These are phyloP conservation scores for Dicycla oo DNA, from an alignment of 2,888 invertebrate species.

Conservation along the genomic window DNA sequence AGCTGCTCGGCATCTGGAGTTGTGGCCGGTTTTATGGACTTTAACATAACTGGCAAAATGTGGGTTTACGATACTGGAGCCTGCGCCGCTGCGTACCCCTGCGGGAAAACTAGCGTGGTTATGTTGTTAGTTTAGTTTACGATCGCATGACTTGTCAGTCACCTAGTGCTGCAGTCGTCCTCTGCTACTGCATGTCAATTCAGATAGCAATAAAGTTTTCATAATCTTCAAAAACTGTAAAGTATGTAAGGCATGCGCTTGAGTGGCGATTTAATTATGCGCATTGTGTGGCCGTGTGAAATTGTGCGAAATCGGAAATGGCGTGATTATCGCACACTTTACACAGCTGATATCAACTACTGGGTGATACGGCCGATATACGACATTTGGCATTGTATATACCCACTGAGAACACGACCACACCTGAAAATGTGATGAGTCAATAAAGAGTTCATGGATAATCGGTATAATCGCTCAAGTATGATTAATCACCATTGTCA, in stretches of 20 bases:
- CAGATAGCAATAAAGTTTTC: not conserved
- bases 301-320: conserved; percentile 37
- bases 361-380: not conserved
- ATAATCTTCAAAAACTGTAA: conserved; percentile 33
- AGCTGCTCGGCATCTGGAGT: not conserved
- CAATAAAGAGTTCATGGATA: not conserved
- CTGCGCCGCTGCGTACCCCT: not conserved
- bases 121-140: not conserved
- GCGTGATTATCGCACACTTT: conserved; percentile 7
- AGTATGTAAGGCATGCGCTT: conserved; percentile 42
- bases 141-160: too few relatives aligned
- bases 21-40: not conserved
- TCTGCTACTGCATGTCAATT: not conserved
- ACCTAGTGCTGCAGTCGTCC: not conserved
- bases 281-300: conserved; percentile 53
- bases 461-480: not conserved
- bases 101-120: not conserved
- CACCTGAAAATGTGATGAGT: not conserved
- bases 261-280: conserved; percentile 56
- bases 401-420: not conserved
- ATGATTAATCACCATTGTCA: not conserved
- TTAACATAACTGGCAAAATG: too few relatives aligned
- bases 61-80: not conserved
- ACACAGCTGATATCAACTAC: conserved; percentile 7
- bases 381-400: too few relatives aligned